These are phyloP conservation scores for Amphipoea lucens DNA, from an alignment of 2,888 invertebrate genomes.

Conservation along the genomic window DNA sequence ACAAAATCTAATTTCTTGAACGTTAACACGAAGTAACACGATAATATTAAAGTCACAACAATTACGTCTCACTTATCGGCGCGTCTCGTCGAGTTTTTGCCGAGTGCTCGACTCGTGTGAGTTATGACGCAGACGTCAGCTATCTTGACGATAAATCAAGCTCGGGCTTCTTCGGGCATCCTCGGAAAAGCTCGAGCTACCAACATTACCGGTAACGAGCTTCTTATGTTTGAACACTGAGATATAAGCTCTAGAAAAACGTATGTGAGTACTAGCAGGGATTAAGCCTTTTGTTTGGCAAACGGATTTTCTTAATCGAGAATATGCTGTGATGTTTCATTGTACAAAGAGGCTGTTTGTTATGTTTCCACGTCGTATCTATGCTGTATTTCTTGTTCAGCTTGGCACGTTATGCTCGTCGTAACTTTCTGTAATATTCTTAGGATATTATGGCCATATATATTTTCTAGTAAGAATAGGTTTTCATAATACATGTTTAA, in stretches of 20 bases:
- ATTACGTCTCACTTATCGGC: slow-evolving; percentile 77
- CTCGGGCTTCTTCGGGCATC: slow-evolving; percentile 62
- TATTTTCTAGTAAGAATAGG: slow-evolving; percentile 19
- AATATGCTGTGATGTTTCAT: slow-evolving; percentile 30
- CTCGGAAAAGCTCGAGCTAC: slow-evolving; percentile 65
- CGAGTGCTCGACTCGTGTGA: slow-evolving; percentile 73
- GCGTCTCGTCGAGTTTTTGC: slow-evolving; percentile 80
- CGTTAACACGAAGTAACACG: slow-evolving; percentile 42
- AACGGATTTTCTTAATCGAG: slow-evolving; percentile 32
- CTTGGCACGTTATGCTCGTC: slow-evolving; percentile 24
- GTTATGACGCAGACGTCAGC: slow-evolving; percentile 83
- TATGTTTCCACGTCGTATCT: slow-evolving; percentile 7
- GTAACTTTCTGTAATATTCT: slow-evolving; percentile 6
- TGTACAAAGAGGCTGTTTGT: slow-evolving; percentile 15
- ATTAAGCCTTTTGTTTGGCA: slow-evolving; percentile 38
- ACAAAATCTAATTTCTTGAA: slow-evolving; percentile 54
- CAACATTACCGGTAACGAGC: slow-evolving; percentile 80
- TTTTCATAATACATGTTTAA: background rate
- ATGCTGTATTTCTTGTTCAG: slow-evolving; percentile 30
- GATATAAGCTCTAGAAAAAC: slow-evolving; percentile 46
- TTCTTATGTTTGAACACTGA: slow-evolving; percentile 66
- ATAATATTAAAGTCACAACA: slow-evolving; percentile 76
- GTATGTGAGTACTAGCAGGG: slow-evolving; percentile 16
- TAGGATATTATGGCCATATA: background rate
- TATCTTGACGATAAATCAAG: slow-evolving; percentile 82